Conservation (phyloP, 2,797 vertebrate species). For the Eulemur mongoz region DNA sequence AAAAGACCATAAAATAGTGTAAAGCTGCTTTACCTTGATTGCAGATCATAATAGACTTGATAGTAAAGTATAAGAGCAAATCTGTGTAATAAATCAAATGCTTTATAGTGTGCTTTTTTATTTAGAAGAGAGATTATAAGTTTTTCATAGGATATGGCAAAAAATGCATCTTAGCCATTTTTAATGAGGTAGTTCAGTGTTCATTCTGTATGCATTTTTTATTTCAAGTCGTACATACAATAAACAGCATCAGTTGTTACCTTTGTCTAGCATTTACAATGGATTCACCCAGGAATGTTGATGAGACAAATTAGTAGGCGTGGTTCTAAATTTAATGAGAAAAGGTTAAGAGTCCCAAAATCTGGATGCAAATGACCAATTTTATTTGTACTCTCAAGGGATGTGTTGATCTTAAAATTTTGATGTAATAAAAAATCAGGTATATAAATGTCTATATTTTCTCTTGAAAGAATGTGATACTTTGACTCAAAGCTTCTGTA, state of each 20-base stretch:
- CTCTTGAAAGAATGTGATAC: constrained; percentile 19
- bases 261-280: constrained; percentile 37
- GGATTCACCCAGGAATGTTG: not conserved
- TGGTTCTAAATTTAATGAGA: not conserved
- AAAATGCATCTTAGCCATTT: constrained; percentile 16
- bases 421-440: not conserved
- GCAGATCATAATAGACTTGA: not conserved
- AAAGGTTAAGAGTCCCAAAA: not conserved
- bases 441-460: not conserved
- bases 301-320: not conserved
- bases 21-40: constrained; percentile 54
- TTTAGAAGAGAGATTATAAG: constrained; percentile 44
- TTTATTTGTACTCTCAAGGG: constrained; percentile 21
- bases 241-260: constrained; percentile 25
- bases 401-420: constrained; percentile 10
- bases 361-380: not conserved
- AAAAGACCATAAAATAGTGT: constrained; percentile 48
- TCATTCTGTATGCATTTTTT: constrained; percentile 40
- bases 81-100: constrained; percentile 54
- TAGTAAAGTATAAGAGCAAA: constrained; percentile 48
- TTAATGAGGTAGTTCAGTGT: constrained; percentile 59
- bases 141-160: constrained; percentile 49
- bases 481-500: not conserved
- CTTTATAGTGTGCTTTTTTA: constrained; percentile 32
- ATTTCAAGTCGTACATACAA: not conserved